Evolutionary conservation across 2,888 invertebrate species (phyloP).

Genomic region (Eupithecia subfuscata): DNA sequence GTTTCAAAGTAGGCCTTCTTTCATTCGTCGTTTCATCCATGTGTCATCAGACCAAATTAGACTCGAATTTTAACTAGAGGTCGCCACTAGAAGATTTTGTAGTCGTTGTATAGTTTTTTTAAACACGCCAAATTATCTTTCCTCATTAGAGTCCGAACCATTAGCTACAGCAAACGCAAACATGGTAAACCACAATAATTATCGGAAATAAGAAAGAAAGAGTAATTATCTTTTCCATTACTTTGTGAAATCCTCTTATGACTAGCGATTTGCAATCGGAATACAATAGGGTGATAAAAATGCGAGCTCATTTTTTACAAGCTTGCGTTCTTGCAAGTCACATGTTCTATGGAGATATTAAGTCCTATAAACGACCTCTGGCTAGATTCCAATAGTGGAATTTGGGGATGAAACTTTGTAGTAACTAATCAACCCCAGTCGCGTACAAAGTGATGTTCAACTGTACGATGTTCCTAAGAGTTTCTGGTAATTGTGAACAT

Average conservation of each 20-base stretch:
- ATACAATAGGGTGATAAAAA: constrained; percentile 34
- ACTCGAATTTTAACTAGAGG: too few species aligned
- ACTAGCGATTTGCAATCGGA: constrained; percentile 14
- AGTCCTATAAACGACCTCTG: constrained; percentile 61
- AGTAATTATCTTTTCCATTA: constrained; percentile 15
- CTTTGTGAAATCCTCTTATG: constrained; percentile 24
- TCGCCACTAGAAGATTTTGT: too few species aligned
- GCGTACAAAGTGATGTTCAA: constrained; percentile 33
- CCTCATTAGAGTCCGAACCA: constrained; percentile 2
- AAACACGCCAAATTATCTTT: neutral
- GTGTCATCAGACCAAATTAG: too few species aligned
- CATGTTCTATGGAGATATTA: constrained; percentile 55
- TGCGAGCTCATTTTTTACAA: constrained; percentile 43
- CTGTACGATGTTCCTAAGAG: constrained; percentile 39
- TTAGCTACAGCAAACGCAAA: constrained; percentile 4
- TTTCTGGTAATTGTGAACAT: neutral
- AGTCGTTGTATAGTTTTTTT: too few species aligned
- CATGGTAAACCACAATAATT: neutral
- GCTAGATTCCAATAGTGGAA: constrained; percentile 55
- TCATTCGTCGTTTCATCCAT: too few species aligned
- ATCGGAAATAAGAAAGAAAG: constrained; percentile 5
- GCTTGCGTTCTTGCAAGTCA: constrained; percentile 52
- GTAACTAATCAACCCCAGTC: constrained; percentile 64
- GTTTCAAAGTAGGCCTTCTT: too few species aligned
- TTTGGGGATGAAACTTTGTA: constrained; percentile 60